These are phyloP conservation scores for Morpho deidamia DNA, from an alignment of 2,888 invertebrate genomes.

Conservation along the genomic window DNA sequence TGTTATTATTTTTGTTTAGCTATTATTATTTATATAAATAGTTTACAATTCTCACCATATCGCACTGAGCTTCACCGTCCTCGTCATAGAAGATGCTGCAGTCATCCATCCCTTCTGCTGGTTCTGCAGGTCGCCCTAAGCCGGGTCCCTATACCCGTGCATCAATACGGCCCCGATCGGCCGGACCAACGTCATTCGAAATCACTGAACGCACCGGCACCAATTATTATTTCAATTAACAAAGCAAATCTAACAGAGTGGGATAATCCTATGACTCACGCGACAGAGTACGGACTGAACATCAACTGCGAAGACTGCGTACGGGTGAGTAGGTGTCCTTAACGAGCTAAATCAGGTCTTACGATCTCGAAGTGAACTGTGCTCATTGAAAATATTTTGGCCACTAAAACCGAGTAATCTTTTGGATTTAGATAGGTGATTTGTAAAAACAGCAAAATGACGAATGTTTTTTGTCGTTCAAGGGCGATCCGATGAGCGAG, in stretches of 20 bases:
- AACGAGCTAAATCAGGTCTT: conserved; percentile 38
- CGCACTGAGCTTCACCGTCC: conserved; percentile 72
- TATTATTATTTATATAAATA: no score
- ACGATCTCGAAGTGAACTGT: conserved; percentile 27
- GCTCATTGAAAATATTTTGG: conserved; percentile 37
- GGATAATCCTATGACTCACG: conserved; percentile 72
- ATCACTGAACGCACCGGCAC: conserved; percentile 45
- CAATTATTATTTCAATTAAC: conserved; percentile 39
- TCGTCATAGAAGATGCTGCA: conserved; percentile 75
- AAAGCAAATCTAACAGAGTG: conserved; percentile 47
- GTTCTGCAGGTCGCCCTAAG: conserved; percentile 47
- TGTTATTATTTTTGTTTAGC: no score
- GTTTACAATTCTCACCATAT: conserved; percentile 59
- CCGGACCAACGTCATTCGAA: conserved; percentile 75
- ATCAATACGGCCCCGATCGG: conserved; percentile 54
- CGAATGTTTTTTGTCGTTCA: conserved; percentile 44
- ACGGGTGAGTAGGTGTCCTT: conserved; percentile 72
- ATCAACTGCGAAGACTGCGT: conserved; percentile 32
- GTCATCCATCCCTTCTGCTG: conserved; percentile 71
- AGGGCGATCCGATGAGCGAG: conserved; percentile 50
- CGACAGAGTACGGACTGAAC: conserved; percentile 46
- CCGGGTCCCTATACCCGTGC: conserved; percentile 62
- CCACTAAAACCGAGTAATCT: conserved; percentile 32
- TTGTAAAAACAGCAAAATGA: conserved; percentile 22
- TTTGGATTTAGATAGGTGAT: conserved; percentile 23